phyloP scores from a whole-genome alignment of 2,113 vertebrate genomes.

The Syngnathus scovelli region DNA sequence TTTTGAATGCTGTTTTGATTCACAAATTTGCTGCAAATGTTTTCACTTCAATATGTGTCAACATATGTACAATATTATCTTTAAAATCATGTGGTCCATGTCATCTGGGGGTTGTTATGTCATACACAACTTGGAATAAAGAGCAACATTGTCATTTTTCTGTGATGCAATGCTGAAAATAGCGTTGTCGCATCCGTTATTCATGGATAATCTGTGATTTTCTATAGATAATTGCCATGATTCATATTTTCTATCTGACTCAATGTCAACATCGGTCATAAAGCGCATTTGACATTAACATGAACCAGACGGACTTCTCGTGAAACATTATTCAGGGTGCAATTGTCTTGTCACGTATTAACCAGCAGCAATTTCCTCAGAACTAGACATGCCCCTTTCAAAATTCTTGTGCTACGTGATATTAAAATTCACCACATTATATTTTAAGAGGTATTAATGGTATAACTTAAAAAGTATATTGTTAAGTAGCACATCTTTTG shows the following conservation, averaged over 20 bases:
- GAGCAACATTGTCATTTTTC: background rate
- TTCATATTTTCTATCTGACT: background rate
- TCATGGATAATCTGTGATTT: background rate
- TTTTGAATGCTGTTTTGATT: background rate
- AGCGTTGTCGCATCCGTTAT: background rate
- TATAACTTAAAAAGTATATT: background rate
- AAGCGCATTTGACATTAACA: background rate
- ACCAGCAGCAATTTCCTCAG: background rate
- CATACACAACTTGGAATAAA: background rate
- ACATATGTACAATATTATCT: background rate
- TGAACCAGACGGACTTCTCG: background rate
- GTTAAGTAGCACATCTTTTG: background rate
- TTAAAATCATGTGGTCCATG: background rate
- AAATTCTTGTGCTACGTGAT: background rate
- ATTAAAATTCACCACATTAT: background rate
- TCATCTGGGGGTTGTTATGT: constrained; percentile 5
- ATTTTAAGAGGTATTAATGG: background rate
- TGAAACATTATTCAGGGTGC: background rate
- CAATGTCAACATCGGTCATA: background rate
- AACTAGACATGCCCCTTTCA: background rate
- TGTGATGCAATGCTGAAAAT: background rate
- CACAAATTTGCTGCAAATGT: background rate
- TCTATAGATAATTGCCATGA: background rate
- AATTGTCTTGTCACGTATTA: background rate
- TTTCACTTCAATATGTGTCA: no score